Percentiles rank a stretch among this genome's conserved stretches.
Evolutionary conservation across 2,888 invertebrate genomes (phyloP).

Genomic region (Villa cingulata): DNA sequence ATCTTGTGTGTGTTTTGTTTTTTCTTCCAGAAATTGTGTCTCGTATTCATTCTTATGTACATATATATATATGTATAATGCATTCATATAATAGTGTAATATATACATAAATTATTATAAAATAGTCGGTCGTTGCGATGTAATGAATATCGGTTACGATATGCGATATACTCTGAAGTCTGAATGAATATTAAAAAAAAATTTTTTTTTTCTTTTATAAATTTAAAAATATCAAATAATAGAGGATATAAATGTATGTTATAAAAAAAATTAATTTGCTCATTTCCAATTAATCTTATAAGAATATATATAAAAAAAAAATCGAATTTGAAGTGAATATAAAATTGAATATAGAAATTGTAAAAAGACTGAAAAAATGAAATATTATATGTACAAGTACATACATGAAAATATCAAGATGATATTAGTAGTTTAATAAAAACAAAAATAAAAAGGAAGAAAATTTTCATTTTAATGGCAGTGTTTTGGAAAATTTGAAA

Average conservation of each 20-base stretch:
- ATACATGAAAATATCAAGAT: too few species aligned
- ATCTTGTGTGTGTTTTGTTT: not conserved
- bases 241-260: not conserved
- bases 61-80: not conserved
- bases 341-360: too few species aligned
- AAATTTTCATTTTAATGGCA: too few species aligned
- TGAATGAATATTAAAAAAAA: not conserved
- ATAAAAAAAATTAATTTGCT: not conserved
- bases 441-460: too few species aligned
- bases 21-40: too few species aligned
- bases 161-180: not conserved
- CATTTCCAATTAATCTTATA: not conserved
- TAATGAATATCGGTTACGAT: not conserved
- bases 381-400: too few species aligned
- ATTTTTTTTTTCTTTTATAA: not conserved
- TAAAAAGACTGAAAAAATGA: too few species aligned
- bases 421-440: too few species aligned
- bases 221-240: not conserved
- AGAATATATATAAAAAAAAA: too few species aligned
- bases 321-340: too few species aligned
- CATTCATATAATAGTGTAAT: not conserved
- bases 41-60: not conserved
- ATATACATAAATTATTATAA: too few species aligned
- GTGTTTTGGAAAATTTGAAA: too few species aligned
- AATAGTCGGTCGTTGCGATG: not conserved